A percentile compares a stretch with the other conserved stretches of the same genome.
Evolutionary conservation across 2,797 vertebrate species (phyloP).

Genomic region (Neostethus bicornis): DNA sequence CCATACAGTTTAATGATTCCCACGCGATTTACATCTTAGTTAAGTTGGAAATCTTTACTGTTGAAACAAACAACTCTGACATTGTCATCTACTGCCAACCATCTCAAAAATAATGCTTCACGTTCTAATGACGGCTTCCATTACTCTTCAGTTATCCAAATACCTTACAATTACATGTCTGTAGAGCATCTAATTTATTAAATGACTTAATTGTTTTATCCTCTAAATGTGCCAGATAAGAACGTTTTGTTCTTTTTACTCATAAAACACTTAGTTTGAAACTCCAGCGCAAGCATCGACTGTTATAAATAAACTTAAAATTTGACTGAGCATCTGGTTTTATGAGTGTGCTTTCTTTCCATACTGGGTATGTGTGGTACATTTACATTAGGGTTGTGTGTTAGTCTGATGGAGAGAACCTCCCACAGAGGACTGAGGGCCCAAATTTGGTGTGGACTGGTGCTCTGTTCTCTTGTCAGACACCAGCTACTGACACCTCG

Average conservation of each 20-base stretch:
- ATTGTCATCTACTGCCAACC: neutral
- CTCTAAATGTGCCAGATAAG: neutral
- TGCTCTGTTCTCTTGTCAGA: slow-evolving; percentile 85
- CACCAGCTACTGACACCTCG: slow-evolving; percentile 89
- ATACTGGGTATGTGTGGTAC: neutral
- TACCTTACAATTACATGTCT: neutral
- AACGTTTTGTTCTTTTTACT: neutral
- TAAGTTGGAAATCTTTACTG: neutral
- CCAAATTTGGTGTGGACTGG: slow-evolving; percentile 92
- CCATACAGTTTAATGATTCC: neutral
- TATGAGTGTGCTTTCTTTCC: neutral
- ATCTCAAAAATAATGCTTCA: neutral
- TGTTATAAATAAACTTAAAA: neutral
- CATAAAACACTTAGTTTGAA: neutral
- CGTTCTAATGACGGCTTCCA: neutral
- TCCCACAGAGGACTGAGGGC: slow-evolving; percentile 81
- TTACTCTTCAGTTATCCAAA: slow-evolving; percentile 6
- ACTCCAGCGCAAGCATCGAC: neutral
- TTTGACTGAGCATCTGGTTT: neutral
- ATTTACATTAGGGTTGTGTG: slow-evolving; percentile 14
- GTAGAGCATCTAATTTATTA: neutral
- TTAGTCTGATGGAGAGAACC: slow-evolving; percentile 37
- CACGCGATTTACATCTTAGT: slow-evolving; percentile 6
- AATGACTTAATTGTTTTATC: neutral
- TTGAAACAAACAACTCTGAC: neutral